Evolutionary conservation across 2,797 vertebrate genomes (phyloP).

Genomic region (Notoglanidium macrostoma): DNA sequence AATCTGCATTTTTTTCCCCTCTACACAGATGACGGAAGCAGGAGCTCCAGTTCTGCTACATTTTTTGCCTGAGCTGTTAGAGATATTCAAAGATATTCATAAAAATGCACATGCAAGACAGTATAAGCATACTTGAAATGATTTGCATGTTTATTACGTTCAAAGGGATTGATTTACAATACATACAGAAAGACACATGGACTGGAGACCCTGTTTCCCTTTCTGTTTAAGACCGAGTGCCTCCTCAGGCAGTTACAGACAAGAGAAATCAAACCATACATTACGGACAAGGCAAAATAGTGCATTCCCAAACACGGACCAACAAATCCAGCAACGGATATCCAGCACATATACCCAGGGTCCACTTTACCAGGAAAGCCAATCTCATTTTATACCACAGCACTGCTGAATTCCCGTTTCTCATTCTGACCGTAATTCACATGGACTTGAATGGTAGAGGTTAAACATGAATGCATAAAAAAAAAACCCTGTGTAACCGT

Average conservation of each 20-base stretch:
- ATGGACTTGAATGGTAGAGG: neutral
- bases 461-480: neutral
- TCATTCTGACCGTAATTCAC: neutral
- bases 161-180: neutral
- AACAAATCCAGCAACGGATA: neutral
- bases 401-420: neutral
- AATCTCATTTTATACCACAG: neutral
- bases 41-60: slow-evolving; percentile 61
- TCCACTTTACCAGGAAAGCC: neutral
- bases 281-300: neutral
- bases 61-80: slow-evolving; percentile 41
- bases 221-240: slow-evolving; percentile 54
- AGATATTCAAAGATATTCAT: neutral
- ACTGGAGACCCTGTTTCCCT: slow-evolving; percentile 61
- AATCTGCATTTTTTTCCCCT: slow-evolving; percentile 60
- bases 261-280: neutral
- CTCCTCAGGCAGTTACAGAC: slow-evolving; percentile 63
- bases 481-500: neutral
- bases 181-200: neutral
- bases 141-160: neutral
- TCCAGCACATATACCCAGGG: neutral
- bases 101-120: neutral
- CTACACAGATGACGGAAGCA: slow-evolving; percentile 59
- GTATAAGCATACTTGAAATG: neutral
- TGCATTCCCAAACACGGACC: neutral